Conservation (phyloP, 2,797 vertebrate genomes). For the Danio aesculapii region DNA sequence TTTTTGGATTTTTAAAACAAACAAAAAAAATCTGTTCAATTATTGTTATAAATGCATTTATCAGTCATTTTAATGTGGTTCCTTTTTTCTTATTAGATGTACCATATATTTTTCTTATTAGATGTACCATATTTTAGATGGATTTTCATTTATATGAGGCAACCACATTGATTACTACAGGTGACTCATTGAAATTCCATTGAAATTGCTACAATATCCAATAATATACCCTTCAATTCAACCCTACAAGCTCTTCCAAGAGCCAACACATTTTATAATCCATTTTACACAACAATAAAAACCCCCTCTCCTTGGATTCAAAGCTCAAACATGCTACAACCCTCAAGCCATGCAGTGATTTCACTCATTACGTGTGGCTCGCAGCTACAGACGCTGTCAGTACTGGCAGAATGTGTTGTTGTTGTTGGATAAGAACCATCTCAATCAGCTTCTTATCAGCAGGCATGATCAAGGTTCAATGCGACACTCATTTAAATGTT, state of each 20-base stretch:
- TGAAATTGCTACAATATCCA: not conserved
- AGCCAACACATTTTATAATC: not conserved
- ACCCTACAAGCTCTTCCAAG: not conserved
- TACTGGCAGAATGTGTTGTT: slow-evolving; percentile 49
- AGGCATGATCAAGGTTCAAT: slow-evolving; percentile 21
- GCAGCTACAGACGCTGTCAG: slow-evolving; percentile 5
- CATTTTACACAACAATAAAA: not conserved
- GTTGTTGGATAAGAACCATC: slow-evolving; percentile 29
- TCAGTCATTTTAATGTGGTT: not conserved
- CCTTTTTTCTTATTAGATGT: not conserved
- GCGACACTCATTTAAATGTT: slow-evolving; percentile 21
- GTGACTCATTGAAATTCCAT: not conserved
- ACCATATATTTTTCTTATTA: not conserved
- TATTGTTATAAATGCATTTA: not conserved
- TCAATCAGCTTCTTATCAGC: slow-evolving; percentile 33
- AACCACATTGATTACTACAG: not conserved
- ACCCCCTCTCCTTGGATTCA: not conserved
- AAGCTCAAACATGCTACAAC: slow-evolving; percentile 9
- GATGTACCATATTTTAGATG: not conserved
- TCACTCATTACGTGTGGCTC: not conserved
- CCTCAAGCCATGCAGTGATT: not conserved
- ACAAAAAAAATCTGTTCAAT: not conserved
- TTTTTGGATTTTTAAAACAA: too few species aligned
- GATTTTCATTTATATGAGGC: not conserved
- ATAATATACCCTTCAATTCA: not conserved